Conservation (phyloP, 2,113 vertebrate genomes). For the Esox niger region DNA sequence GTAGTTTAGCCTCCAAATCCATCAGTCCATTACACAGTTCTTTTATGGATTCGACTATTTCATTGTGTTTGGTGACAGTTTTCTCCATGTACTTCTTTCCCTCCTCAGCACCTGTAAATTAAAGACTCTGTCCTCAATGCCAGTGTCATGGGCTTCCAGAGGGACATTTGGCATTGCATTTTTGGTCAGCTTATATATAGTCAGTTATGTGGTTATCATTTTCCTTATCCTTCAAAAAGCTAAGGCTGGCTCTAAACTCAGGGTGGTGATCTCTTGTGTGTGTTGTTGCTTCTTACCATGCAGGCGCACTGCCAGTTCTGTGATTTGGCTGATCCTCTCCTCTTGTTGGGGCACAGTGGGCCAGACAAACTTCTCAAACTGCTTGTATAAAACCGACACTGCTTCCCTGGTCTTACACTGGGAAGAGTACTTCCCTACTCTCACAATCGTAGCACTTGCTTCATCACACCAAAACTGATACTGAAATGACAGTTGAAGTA, state of each 20-base stretch:
- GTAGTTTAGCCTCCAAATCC: conserved; percentile 78
- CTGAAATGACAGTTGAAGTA: conserved; percentile 59
- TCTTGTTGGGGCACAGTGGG: conserved; percentile 86
- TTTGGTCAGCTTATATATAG: background rate
- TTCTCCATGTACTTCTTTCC: conserved; percentile 82
- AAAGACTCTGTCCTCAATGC: background rate
- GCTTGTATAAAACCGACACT: conserved; percentile 78
- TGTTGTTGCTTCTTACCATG: conserved; percentile 74
- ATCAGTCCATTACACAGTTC: conserved; percentile 78
- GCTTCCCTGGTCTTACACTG: conserved; percentile 83
- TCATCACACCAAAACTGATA: conserved; percentile 90
- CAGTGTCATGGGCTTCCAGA: no score
- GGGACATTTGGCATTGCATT: no score
- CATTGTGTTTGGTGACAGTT: conserved; percentile 78
- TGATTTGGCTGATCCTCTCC: conserved; percentile 80
- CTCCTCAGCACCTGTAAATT: conserved; percentile 79
- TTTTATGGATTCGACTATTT: conserved; percentile 80
- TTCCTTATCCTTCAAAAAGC: background rate
- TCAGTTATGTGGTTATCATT: background rate
- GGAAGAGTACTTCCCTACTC: conserved; percentile 82
- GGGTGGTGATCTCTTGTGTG: background rate
- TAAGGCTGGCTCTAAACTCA: background rate
- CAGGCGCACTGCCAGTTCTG: conserved; percentile 74
- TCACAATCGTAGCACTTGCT: conserved; percentile 79
- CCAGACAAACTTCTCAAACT: conserved; percentile 87